These are phyloP conservation scores for Ophion ellenae DNA, from an alignment of 2,888 invertebrate species.

Conservation along the genomic window DNA sequence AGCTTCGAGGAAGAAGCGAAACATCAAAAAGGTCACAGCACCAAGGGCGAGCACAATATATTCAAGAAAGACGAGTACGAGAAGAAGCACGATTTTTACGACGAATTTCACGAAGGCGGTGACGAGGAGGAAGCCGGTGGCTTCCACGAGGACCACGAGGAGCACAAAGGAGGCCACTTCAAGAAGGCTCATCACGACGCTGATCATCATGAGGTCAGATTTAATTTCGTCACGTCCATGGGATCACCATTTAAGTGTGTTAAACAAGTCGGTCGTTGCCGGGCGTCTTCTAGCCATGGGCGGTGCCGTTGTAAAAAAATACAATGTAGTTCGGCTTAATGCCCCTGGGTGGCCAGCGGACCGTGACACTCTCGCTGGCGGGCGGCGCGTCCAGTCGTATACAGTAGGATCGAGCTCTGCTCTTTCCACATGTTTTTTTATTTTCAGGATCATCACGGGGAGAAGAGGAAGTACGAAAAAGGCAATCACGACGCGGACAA, in stretches of 20 bases:
- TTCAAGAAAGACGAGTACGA: slow-evolving; percentile 91
- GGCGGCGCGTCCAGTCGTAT: no score
- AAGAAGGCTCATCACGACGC: slow-evolving; percentile 84
- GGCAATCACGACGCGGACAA: slow-evolving; percentile 85
- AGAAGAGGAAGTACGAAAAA: slow-evolving; percentile 85
- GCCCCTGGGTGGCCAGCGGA: no score
- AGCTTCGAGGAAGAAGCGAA: slow-evolving; percentile 88
- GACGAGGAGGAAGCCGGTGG: slow-evolving; percentile 88
- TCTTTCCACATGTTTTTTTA: not conserved
- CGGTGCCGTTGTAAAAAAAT: no score
- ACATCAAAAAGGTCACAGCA: slow-evolving; percentile 90
- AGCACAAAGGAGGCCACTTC: slow-evolving; percentile 85
- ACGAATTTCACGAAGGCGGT: slow-evolving; percentile 89
- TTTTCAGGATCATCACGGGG: slow-evolving; percentile 84
- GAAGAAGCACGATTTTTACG: slow-evolving; percentile 91
- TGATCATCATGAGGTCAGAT: slow-evolving; percentile 75
- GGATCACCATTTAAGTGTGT: slow-evolving; percentile 4
- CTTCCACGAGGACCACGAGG: slow-evolving; percentile 85
- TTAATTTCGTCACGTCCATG: not conserved
- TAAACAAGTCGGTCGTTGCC: not conserved
- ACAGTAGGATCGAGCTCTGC: not conserved
- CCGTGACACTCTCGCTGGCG: no score
- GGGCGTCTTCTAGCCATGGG: no score
- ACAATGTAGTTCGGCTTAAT: no score
- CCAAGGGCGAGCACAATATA: slow-evolving; percentile 90